Base-by-base conservation (phyloP, 2,797 vertebrate genomes). In the Calcarius lapponicus region DNA sequence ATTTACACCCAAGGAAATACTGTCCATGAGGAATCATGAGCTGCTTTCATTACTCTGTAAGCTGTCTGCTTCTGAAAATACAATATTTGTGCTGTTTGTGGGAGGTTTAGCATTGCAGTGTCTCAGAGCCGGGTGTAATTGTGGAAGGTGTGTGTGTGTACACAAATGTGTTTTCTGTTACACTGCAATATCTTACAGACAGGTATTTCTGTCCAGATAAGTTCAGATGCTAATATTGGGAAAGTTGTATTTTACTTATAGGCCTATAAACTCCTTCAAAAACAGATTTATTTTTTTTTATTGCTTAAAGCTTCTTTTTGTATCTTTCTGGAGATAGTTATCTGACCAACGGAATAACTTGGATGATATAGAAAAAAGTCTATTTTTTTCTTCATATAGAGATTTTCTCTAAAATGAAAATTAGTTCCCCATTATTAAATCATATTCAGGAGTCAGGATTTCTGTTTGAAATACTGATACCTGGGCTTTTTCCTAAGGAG, bases 381-480 rank as follows among this genome's bases (percentile, higher is more conserved):
- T 7, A 0, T 0, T 38, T 67, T 58, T 53, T 72, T 11, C 12
- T 54, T 4, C 24, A 13, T 13, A 31, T 3, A 38, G 17, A 56
- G 8, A 29, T 83, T 80, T 76, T 73, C 7, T 79, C 24, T 61
- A 53, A 80, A 83, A 73, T 36, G 15, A 56, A 85, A 91, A 81
- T 62, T 11, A 36, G 32, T 72, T 90, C 38, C 11, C 2, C 2
- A 24, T 50, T 79, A 32, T 67, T 53, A 60, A 66, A 58, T 76
- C 42, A 32, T 13, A 36, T 73, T 65, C 32, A 47, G 11, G 17
- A 79, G 17, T 40, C 29, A 42, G 36, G 20, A 32, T 85, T 91
- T 87, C 42, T 38, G 11, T 88, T 60, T 90, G 57, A 73, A 91
- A 67, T 74, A 26, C 8, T 73, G 9, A 40, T 62, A 28, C 0